Evolutionary conservation across 2,888 invertebrate genomes (phyloP).

Genomic region (Xestoiulus laeticollis): DNA sequence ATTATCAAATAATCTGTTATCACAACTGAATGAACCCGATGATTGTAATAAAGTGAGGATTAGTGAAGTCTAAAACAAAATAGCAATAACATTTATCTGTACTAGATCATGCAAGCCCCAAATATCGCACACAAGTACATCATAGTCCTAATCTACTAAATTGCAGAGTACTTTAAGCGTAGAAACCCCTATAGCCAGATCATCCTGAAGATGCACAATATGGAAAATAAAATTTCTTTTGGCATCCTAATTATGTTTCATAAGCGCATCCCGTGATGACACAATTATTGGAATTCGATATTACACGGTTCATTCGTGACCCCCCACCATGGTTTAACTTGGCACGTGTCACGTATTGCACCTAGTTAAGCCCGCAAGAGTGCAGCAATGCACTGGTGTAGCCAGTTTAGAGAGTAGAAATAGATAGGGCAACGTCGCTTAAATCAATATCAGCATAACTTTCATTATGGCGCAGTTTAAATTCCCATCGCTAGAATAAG

Average conservation of each 20-base stretch:
- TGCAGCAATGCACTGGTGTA: not conserved
- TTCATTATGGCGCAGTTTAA: slow-evolving; percentile 27
- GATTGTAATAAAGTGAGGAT: too few species aligned
- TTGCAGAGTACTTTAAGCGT: too few species aligned
- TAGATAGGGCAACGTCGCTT: not conserved
- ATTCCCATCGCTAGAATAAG: slow-evolving; percentile 34
- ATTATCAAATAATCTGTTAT: too few species aligned
- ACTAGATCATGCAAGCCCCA: too few species aligned
- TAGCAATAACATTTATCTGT: too few species aligned
- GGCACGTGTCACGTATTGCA: not conserved
- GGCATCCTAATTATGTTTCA: slow-evolving; percentile 23
- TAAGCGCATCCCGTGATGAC: not conserved
- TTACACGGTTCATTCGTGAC: slow-evolving; percentile 27
- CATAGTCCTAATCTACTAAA: too few species aligned
- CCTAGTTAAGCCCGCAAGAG: slow-evolving; percentile 10
- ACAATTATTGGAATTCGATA: slow-evolving; percentile 23
- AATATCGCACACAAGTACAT: too few species aligned
- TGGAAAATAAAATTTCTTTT: not conserved
- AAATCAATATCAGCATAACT: slow-evolving; percentile 41
- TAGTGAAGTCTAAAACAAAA: too few species aligned
- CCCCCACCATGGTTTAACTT: not conserved
- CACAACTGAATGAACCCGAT: too few species aligned
- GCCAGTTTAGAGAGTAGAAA: slow-evolving; percentile 8
- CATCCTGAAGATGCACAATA: not conserved
- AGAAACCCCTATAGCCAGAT: too few species aligned